Percentiles rank a stretch among this genome's conserved stretches.
These are phyloP conservation scores for Clarias macrocephalus DNA, from an alignment of 2,113 vertebrate species.

Conservation along the genomic window DNA sequence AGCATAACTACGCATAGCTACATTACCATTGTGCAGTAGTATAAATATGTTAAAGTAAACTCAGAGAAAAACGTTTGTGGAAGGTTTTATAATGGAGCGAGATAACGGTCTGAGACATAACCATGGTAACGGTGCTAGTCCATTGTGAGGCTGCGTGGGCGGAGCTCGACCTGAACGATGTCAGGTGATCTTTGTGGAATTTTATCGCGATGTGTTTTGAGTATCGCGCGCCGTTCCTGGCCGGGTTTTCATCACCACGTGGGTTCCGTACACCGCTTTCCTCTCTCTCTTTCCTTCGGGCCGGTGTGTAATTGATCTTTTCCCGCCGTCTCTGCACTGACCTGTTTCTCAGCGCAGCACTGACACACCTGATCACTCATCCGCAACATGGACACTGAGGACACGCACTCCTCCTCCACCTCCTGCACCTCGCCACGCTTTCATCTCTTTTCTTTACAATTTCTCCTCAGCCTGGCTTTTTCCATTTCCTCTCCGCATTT, in stretches of 20 bases:
- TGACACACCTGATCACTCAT: conserved; percentile 27
- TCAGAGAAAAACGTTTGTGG: too few species aligned
- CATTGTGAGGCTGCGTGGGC: not conserved
- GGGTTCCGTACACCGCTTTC: not conserved
- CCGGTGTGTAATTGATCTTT: not conserved
- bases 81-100: too few species aligned
- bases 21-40: too few species aligned
- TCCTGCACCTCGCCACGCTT: not conserved
- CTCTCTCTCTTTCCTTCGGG: not conserved
- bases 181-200: not conserved
- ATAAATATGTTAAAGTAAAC: too few species aligned
- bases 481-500: not conserved
- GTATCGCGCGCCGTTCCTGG: not conserved
- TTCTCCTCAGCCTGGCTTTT: not conserved
- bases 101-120: not conserved
- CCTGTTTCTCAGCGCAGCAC: not conserved
- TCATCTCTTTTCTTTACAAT: not conserved
- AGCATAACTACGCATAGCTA: too few species aligned
- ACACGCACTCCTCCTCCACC: not conserved
- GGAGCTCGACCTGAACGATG: not conserved
- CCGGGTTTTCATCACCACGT: not conserved
- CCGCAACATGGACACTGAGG: conserved; percentile 2
- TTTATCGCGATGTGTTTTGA: not conserved
- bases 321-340: not conserved
- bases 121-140: not conserved